Conservation (phyloP, 2,113 vertebrate genomes). For the Thomomys bottae region DNA sequence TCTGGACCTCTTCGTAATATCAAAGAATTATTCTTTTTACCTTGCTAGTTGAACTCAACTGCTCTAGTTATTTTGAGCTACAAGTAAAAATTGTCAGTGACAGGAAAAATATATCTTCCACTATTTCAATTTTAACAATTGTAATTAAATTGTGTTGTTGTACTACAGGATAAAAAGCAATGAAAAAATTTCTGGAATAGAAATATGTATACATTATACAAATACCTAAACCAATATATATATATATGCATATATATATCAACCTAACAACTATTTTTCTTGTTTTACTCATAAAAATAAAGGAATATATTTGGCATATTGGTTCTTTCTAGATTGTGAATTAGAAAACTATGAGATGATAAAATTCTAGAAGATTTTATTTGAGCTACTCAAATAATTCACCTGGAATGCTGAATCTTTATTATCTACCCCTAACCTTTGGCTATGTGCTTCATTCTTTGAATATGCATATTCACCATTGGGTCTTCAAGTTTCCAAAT, state of each 20-base stretch:
- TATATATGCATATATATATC: conserved; percentile 77
- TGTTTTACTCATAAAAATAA: conserved; percentile 86
- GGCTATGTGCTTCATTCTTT: background rate
- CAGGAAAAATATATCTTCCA: conserved; percentile 70
- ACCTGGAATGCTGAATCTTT: background rate
- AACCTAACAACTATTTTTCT: conserved; percentile 80
- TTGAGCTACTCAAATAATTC: background rate
- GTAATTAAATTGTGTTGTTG: conserved; percentile 64
- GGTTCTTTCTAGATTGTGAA: conserved; percentile 77
- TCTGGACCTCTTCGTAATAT: background rate
- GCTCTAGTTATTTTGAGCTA: conserved; percentile 59
- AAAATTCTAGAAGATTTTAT: background rate
- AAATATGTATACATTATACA: conserved; percentile 83
- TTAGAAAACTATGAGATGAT: conserved; percentile 67
- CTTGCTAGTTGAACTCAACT: conserved; percentile 70
- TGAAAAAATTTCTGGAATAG: conserved; percentile 74
- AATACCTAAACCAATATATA: conserved; percentile 77
- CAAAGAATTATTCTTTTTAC: conserved; percentile 77
- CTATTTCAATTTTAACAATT: conserved; percentile 66
- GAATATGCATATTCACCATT: background rate
- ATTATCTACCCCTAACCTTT: background rate
- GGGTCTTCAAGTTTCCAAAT: background rate
- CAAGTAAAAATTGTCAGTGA: conserved; percentile 69
- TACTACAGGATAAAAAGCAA: conserved; percentile 73
- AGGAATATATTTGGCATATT: conserved; percentile 81